These are phyloP conservation scores for Falco punctatus DNA, from an alignment of 2,113 vertebrate genomes.

Conservation along the genomic window DNA sequence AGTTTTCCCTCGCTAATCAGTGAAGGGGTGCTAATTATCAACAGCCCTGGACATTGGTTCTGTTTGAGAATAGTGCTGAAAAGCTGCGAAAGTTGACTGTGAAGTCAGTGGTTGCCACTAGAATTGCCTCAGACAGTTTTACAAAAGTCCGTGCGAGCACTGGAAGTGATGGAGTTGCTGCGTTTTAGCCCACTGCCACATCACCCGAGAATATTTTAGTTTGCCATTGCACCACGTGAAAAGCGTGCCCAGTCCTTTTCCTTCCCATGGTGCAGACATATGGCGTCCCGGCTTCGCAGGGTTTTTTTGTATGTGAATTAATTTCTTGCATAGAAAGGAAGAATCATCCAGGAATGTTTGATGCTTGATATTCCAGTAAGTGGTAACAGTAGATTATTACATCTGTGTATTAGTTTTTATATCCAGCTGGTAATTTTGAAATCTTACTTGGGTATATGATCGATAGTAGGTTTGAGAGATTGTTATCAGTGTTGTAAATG, in stretches of 20 bases:
- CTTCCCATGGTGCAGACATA: no score
- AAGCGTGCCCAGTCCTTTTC: not conserved
- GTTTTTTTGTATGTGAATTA: no score
- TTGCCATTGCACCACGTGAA: not conserved
- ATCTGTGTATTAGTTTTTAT: not conserved
- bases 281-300: no score
- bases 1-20: not conserved
- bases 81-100: not conserved
- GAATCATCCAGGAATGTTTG: not conserved
- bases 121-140: not conserved
- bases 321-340: not conserved
- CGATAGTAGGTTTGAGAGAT: not conserved
- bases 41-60: not conserved
- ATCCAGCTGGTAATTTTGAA: not conserved
- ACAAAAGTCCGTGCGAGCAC: accelerated
- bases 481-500: not conserved
- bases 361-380: not conserved
- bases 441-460: not conserved
- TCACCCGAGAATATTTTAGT: not conserved
- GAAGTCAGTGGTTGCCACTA: not conserved
- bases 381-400: not conserved
- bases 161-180: not conserved
- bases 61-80: not conserved
- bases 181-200: not conserved
- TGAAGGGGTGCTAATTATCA: not conserved